Evolutionary conservation across 2,113 vertebrate species (phyloP).

Genomic region (Centropristis striata): DNA sequence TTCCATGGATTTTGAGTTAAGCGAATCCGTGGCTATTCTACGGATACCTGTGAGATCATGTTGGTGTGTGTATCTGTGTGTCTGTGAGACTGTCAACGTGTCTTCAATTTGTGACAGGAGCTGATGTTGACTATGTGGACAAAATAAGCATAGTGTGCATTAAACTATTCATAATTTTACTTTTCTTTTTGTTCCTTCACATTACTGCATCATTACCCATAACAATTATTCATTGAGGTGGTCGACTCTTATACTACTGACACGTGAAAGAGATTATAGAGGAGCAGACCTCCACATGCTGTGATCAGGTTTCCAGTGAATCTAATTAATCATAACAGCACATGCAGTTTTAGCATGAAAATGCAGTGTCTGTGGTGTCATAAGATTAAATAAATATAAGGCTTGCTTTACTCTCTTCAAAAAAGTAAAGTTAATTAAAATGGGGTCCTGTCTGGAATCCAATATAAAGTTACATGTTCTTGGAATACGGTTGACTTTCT

Average conservation of each 20-base stretch:
- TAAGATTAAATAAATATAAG: not conserved
- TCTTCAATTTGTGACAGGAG: too few species aligned
- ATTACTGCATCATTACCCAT: not conserved
- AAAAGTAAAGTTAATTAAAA: not conserved
- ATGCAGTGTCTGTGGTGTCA: not conserved
- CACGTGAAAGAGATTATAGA: not conserved
- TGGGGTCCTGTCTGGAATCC: not conserved
- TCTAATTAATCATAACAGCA: conserved; percentile 32
- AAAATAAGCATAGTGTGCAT: too few species aligned
- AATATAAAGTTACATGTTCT: not conserved
- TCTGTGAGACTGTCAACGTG: too few species aligned
- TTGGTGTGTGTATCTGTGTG: too few species aligned
- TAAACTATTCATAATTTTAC: too few species aligned
- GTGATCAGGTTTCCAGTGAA: not conserved
- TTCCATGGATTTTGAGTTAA: too few species aligned
- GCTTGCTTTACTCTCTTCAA: not conserved
- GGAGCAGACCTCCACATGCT: not conserved
- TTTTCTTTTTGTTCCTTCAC: not conserved
- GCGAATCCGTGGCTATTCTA: too few species aligned
- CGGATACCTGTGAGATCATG: too few species aligned
- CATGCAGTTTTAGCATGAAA: not conserved
- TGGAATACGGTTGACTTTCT: not conserved
- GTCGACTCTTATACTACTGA: not conserved
- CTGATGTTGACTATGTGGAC: too few species aligned
- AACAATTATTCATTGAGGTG: not conserved